Evolutionary conservation across 2,797 vertebrate genomes (phyloP).

Genomic region (Selene dorsalis): DNA sequence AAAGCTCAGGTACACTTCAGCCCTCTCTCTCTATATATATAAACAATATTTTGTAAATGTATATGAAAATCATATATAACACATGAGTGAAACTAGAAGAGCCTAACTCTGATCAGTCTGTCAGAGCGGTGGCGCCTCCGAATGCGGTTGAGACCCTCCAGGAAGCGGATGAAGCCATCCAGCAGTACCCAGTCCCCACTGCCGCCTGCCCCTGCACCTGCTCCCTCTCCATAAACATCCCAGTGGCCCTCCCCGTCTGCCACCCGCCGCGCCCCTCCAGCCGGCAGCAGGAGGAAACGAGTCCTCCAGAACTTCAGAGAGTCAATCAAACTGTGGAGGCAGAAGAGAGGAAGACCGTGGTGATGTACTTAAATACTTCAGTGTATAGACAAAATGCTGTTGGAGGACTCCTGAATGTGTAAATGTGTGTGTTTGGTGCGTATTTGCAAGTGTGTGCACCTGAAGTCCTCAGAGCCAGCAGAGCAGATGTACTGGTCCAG

Average conservation of each 20-base stretch:
- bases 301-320: conserved; percentile 99
- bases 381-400: neutral
- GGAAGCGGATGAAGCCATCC: conserved; percentile 95
- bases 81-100: neutral
- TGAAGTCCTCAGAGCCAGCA: conserved; percentile 97
- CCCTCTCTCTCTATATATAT: too few species aligned
- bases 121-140: conserved; percentile 95
- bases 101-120: conserved; percentile 92
- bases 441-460: conserved; percentile 74
- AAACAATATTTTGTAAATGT: too few species aligned
- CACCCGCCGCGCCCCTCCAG: conserved; percentile 93
- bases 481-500: conserved; percentile 99
- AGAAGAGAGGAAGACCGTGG: neutral
- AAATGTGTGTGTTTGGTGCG: neutral
- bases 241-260: conserved; percentile 93
- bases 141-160: conserved; percentile 98
- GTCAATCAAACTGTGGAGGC: conserved; percentile 89
- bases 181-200: conserved; percentile 91
- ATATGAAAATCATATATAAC: too few species aligned
- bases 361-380: neutral
- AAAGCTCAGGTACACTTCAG: too few species aligned
- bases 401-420: neutral
- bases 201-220: conserved; percentile 78
- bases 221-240: conserved; percentile 93
- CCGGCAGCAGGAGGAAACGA: conserved; percentile 94